Percentiles rank a stretch among this genome's conserved stretches.
Evolutionary conservation across 1,140 invertebrate genomes (phyloP).

Genomic region (Brachionus rotundiformis): DNA sequence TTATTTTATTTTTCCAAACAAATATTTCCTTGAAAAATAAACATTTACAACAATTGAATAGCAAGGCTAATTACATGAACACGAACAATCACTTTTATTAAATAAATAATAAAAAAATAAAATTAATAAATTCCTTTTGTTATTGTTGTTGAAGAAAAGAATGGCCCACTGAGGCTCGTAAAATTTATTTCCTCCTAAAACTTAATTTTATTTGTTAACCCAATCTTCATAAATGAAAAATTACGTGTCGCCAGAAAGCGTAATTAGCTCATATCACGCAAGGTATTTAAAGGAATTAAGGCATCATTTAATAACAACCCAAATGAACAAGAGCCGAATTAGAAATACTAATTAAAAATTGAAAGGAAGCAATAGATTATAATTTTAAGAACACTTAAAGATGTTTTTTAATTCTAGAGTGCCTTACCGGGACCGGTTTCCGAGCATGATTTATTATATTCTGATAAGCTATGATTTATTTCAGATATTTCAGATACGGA

Average conservation of each 20-base stretch:
- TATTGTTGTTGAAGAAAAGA: not conserved
- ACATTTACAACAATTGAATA: not conserved
- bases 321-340: not conserved
- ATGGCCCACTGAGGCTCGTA: not conserved
- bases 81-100: not conserved
- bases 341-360: slow-evolving; percentile 27
- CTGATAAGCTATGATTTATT: slow-evolving; percentile 1
- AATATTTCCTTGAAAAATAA: not conserved
- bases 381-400: slow-evolving; percentile 9
- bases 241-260: not conserved
- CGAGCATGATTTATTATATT: slow-evolving; percentile 1
- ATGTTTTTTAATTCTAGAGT: slow-evolving; percentile 14
- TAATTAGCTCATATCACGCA: not conserved
- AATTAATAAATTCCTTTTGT: not conserved
- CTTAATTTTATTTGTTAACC: not conserved
- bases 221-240: not conserved
- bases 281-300: not conserved
- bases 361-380: slow-evolving; percentile 41
- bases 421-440: not conserved
- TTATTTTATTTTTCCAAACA: not conserved
- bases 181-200: slow-evolving; percentile 6
- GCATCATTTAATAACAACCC: not conserved
- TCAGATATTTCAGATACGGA: too few relatives aligned
- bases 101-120: not conserved
- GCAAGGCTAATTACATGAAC: not conserved